Evolutionary conservation across 2,113 vertebrate species (phyloP).

Genomic region (Mystacornis crossleyi): DNA sequence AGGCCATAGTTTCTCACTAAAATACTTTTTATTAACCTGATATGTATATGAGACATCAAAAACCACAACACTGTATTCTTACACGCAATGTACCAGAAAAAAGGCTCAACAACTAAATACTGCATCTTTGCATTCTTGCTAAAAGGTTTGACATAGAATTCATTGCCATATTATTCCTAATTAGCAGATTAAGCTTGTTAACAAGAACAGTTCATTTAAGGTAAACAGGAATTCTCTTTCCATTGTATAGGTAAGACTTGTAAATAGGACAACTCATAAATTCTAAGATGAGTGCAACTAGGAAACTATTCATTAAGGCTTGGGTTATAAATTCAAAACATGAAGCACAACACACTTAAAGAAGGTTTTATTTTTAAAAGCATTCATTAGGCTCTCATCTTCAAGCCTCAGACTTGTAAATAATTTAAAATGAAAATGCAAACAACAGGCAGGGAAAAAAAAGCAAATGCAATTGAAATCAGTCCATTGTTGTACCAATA

Average conservation of each 20-base stretch:
- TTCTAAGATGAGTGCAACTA: constrained; percentile 46
- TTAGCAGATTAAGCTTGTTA: constrained; percentile 47
- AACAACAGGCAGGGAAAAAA: constrained; percentile 9
- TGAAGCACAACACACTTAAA: constrained; percentile 31
- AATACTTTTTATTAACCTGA: not conserved
- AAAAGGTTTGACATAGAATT: constrained; percentile 26
- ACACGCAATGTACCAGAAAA: not conserved
- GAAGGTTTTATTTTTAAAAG: constrained; percentile 59
- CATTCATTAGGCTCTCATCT: constrained; percentile 64
- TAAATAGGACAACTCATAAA: constrained; percentile 61
- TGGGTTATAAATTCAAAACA: constrained; percentile 60
- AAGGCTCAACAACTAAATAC: not conserved
- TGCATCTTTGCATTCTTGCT: not conserved
- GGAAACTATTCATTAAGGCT: constrained; percentile 52
- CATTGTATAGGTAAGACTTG: constrained; percentile 36
- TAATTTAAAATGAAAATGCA: constrained; percentile 62
- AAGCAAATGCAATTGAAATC: constrained; percentile 50
- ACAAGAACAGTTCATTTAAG: constrained; percentile 41
- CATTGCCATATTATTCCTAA: constrained; percentile 12
- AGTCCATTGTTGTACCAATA: constrained; percentile 43
- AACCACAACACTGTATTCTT: not conserved
- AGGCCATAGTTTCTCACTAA: not conserved
- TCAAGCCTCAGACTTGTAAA: constrained; percentile 56
- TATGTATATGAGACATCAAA: not conserved
- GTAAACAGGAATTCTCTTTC: constrained; percentile 45